A percentile compares a stretch with the other conserved stretches of the same genome.
Evolutionary conservation across 2,888 invertebrate genomes (phyloP).

Genomic region (Pharmacophagus antenor): DNA sequence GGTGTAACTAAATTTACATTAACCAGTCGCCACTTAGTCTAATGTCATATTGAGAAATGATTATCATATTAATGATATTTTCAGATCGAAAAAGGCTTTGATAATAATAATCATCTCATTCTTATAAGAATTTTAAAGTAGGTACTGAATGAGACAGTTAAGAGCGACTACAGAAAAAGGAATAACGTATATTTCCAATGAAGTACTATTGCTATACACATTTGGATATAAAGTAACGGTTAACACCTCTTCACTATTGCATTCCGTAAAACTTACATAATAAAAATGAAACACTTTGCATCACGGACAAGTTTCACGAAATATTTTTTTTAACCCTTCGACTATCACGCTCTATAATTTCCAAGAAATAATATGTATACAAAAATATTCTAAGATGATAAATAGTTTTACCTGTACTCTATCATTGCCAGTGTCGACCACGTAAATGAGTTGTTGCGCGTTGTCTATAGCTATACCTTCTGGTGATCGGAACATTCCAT

Average conservation of each 20-base stretch:
- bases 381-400: neutral
- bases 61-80: neutral
- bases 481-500: constrained; percentile 84
- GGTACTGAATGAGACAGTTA: neutral
- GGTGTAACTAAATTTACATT: neutral
- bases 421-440: constrained; percentile 90
- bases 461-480: constrained; percentile 85
- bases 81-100: neutral
- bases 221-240: neutral
- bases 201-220: neutral
- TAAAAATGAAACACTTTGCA: too few relatives aligned
- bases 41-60: neutral
- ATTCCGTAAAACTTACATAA: too few relatives aligned
- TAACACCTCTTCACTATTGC: too few relatives aligned
- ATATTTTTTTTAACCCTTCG: too few relatives aligned
- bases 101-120: neutral
- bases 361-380: too few relatives aligned
- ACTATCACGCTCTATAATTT: too few relatives aligned
- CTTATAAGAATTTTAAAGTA: neutral
- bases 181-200: neutral
- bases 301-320: too few relatives aligned
- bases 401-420: constrained; percentile 75
- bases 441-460: constrained; percentile 81
- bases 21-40: neutral
- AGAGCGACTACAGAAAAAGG: neutral